Base-by-base conservation (phyloP, 2,888 invertebrate species). In the Rhagonycha fulva region DNA sequence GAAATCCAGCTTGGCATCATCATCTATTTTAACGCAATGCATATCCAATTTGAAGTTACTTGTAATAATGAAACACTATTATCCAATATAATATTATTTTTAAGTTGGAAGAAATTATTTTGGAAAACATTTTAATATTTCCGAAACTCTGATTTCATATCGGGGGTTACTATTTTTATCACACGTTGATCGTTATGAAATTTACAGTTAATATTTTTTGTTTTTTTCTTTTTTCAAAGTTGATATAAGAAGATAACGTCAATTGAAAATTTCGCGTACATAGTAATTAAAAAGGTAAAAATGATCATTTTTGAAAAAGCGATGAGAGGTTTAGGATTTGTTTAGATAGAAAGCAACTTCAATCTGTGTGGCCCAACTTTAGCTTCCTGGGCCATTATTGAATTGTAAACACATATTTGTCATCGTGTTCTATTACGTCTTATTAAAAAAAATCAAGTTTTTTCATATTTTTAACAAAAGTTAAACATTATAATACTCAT, bases 251-350 rank as follows among this genome's bases (percentile, higher is more conserved):
- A 12, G 11, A 12, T 12, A 47, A 47, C n/a, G n/a, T n/a, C 2
- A 47, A 47, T 47, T 47, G n/a, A 47, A 47, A 47, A 47, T 47
- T 47, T 47, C 47, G 47, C n/a, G n/a, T 5, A 47, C 7, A n/a
- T 66, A n/a, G n/a, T n/a, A 66, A 66, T 66, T 66, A 66, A 66
- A 66, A 66, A 66, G 24, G 11, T 24, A 12, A 24, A 68, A 28
- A 11, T 32, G 32, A 68, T 30, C 82, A 83, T 84, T 84, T 85
- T 85, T 82, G 81, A 81, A 79, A 71, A 77, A 82, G 84, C 83
- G 86, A 84, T 84, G 85, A 86, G 83, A 83, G 85, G 81, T 86
- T 85, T 85, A 85, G 84, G 83, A 82, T 84, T 85, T 86, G 86
- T 86, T 86, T 86, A 83, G 83, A 85, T 82, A 82, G 83, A 80